phyloP scores from a whole-genome alignment of 2,797 vertebrate genomes.

The Rhinophrynus dorsalis region DNA sequence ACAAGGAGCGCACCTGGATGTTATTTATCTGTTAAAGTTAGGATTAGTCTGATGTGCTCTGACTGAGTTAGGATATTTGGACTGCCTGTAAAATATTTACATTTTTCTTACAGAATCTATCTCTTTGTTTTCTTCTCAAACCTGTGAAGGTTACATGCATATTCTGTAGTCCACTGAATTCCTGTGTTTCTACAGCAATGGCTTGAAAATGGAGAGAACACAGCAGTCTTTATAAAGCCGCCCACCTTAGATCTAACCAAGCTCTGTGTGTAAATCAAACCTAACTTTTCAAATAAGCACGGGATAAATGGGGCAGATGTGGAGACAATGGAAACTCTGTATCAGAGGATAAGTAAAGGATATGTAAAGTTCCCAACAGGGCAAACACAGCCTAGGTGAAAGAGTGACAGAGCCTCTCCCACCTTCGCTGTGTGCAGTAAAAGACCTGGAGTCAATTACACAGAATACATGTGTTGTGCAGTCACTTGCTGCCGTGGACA shows the following conservation, averaged over 20 bases:
- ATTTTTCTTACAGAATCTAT: neutral
- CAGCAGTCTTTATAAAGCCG: neutral
- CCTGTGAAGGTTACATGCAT: neutral
- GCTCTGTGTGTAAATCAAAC: slow-evolving; percentile 10
- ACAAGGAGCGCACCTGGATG: no score
- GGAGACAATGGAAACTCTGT: slow-evolving; percentile 15
- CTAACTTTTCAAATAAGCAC: slow-evolving; percentile 2
- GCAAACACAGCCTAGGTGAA: slow-evolving; percentile 5
- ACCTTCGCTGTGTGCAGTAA: neutral
- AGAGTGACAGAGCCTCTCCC: neutral
- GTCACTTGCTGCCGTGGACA: neutral
- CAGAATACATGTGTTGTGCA: neutral
- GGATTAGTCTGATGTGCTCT: neutral
- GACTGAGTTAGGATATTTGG: neutral
- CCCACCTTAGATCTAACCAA: neutral
- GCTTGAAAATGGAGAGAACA: no score
- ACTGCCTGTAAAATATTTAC: neutral
- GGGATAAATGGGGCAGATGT: neutral
- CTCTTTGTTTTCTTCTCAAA: neutral
- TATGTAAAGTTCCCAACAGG: slow-evolving; percentile 2
- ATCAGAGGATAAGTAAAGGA: neutral
- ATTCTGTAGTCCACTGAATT: neutral
- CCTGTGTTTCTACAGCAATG: neutral
- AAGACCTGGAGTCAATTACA: neutral
- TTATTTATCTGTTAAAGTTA: no score